Evolutionary conservation across 2,797 vertebrate genomes (phyloP), one percentile per base, ranked within the genome.

Genomic region (Scyliorhinus canicula): DNA sequence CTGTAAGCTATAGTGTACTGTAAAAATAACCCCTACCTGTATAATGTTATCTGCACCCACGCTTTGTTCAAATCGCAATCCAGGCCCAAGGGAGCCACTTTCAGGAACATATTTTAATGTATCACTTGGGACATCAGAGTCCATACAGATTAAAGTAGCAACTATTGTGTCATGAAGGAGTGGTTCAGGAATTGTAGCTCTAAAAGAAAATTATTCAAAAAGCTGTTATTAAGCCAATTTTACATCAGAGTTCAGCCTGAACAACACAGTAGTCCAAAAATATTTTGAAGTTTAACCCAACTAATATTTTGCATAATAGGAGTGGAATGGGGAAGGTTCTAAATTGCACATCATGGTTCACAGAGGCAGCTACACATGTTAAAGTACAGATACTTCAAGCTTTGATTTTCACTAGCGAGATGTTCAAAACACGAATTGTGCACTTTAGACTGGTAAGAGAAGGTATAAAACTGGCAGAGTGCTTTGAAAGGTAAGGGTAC

Each of bases 31-130:
- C 47, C 96, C 96, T 95, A 95, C 96, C 96, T 96, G 95, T 63
- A 95, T 96, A 67, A 65, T 69, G 55, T 96, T 95, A 67, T 86
- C 93, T 95, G 95, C 82, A 21, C 79, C 85, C 71, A 96, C 67
- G 1, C 95, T 96, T 96, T 96, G 95, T 69, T 96, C 82, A 94
- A 97, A 97, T 82, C 96, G 65, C 84, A 95, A 95, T 74, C 95
- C 95, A 44, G 26, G 52, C 0, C 95, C 96, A 40, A 88, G 0
- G 0, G 95, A 96, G 3, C 96, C 96, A 35, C 85, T 95, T 63
- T 82, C 77, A 12, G 95, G 85, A 21, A 6, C 40, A 21, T 96
- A 96, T 52, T 3, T 7, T 95, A 95, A 95, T 3, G 11, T 31
- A 85, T 95, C 95, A 60, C 96, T 95, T 93, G 95, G 96, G 28